Conservation (phyloP, 2,797 vertebrate species). For the Todus mexicanus region DNA sequence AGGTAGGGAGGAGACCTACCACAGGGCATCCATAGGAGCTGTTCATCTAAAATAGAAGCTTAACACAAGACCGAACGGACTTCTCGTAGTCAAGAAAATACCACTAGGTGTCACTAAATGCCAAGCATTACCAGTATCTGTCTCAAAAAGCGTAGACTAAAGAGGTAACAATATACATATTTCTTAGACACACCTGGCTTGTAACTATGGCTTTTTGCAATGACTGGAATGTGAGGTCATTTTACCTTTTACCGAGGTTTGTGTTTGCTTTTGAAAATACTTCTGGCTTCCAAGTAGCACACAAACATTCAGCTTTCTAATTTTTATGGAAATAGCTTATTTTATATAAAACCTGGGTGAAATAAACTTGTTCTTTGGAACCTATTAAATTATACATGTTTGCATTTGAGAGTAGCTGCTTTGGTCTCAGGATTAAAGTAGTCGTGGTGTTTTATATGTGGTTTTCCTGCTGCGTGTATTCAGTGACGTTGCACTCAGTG, state of each 20-base stretch:
- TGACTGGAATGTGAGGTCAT: background rate
- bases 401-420: background rate
- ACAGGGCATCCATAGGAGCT: background rate
- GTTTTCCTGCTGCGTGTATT: background rate
- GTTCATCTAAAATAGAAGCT: accelerated
- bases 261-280: background rate
- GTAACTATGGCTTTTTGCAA: background rate
- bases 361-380: background rate
- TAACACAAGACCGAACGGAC: accelerated
- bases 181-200: background rate
- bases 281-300: background rate
- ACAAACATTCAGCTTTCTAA: background rate
- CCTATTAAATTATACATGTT: background rate
- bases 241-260: background rate
- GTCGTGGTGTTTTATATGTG: accelerated
- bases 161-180: background rate
- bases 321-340: background rate
- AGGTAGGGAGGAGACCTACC: background rate
- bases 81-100: background rate
- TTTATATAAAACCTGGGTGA: background rate
- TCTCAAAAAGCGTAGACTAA: accelerated
- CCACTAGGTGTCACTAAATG: slow-evolving; percentile 71
- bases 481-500: background rate
- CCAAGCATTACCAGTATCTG: background rate
- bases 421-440: background rate